These are phyloP conservation scores for Tryphoninae sp. DNA, from an alignment of 2,888 invertebrate species.

Conservation along the genomic window DNA sequence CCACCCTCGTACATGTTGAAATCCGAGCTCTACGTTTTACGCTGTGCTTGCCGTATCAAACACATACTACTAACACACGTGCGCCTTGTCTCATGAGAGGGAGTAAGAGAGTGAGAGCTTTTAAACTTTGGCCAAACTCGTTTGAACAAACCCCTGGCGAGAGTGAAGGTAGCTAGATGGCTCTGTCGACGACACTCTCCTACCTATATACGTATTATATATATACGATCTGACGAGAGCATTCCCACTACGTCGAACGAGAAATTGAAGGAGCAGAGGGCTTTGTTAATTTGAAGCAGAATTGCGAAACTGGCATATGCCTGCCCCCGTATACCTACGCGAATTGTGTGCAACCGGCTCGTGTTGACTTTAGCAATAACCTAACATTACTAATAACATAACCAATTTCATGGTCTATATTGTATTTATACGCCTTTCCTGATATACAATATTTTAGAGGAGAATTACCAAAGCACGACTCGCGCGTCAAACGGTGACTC, in stretches of 20 bases:
- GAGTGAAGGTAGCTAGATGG: constrained; percentile 47
- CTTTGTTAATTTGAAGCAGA: constrained; percentile 72
- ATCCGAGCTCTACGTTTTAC: neutral
- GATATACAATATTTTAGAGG: no score
- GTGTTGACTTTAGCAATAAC: constrained; percentile 8
- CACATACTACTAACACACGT: no score
- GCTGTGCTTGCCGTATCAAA: neutral
- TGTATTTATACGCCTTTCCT: neutral
- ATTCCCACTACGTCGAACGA: constrained; percentile 67
- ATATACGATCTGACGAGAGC: constrained; percentile 62
- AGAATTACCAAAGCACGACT: neutral
- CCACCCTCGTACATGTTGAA: neutral
- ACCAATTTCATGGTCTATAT: neutral
- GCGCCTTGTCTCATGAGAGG: constrained; percentile 25
- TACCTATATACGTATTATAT: constrained; percentile 44
- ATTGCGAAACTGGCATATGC: constrained; percentile 65
- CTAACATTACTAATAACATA: neutral
- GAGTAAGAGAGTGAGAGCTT: constrained; percentile 22
- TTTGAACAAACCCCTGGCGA: constrained; percentile 69
- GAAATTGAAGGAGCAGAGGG: constrained; percentile 76
- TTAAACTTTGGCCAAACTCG: constrained; percentile 77
- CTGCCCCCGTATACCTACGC: constrained; percentile 25
- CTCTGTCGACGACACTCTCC: constrained; percentile 43
- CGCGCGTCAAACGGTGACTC: neutral
- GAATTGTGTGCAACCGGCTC: constrained; percentile 39